These are phyloP conservation scores for Chromoteleia sp. DNA, from an alignment of 2,888 invertebrate genomes.

Conservation along the genomic window DNA sequence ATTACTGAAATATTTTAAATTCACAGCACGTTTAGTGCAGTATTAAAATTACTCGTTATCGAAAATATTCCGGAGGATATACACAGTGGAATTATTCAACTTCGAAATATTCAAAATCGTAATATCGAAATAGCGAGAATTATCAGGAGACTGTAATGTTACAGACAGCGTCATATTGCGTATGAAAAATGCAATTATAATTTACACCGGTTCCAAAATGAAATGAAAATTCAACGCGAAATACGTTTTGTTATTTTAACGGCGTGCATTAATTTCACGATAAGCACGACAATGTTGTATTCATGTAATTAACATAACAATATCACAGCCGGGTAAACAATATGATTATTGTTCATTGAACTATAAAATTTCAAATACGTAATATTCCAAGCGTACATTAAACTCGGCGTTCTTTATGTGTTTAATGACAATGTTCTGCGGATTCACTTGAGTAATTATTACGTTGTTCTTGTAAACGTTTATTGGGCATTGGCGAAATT, in stretches of 20 bases:
- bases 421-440: conserved; percentile 49
- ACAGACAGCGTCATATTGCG: neutral
- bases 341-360: conserved; percentile 61
- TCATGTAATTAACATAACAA: conserved; percentile 56
- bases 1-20: no score
- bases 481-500: conserved; percentile 4
- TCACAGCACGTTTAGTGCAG: no score
- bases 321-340: conserved; percentile 50
- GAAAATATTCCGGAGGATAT: no score
- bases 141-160: no score
- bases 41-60: no score
- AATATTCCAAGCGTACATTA: conserved; percentile 47
- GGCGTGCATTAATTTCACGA: conserved; percentile 26
- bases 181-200: conserved; percentile 2
- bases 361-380: conserved; percentile 52
- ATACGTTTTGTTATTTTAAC: conserved; percentile 13
- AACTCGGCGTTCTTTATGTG: conserved; percentile 44
- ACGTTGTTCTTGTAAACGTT: conserved; percentile 23
- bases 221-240: neutral
- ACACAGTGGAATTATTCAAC: no score
- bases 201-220: conserved; percentile 1
- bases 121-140: no score
- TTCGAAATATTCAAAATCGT: no score
- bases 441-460: conserved; percentile 58
- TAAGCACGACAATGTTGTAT: conserved; percentile 47